These are phyloP conservation scores for Microcebus ravelobensis DNA, from an alignment of 2,113 vertebrate species.

Conservation along the genomic window DNA sequence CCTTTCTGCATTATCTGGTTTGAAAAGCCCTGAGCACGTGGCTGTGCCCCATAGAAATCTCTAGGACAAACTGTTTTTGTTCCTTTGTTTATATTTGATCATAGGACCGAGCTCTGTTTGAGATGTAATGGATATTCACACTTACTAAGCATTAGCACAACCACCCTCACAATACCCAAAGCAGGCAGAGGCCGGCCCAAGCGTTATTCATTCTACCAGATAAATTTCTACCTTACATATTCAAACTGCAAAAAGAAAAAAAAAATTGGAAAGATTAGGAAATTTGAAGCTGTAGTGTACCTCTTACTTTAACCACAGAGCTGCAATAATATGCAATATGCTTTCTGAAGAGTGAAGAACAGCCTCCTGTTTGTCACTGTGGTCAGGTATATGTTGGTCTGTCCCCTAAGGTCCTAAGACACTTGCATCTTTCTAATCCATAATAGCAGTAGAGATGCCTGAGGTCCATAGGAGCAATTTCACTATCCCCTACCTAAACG, in stretches of 20 bases:
- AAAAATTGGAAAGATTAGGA: conserved; percentile 27
- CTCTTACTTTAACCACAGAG: background rate
- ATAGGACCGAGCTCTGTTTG: background rate
- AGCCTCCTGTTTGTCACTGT: background rate
- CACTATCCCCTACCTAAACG: background rate
- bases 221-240: background rate
- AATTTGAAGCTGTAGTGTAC: background rate
- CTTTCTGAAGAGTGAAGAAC: background rate
- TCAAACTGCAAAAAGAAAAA: conserved; percentile 29
- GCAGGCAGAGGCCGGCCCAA: conserved; percentile 20
- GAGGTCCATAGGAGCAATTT: background rate
- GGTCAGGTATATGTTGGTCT: background rate
- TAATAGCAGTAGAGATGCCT: background rate
- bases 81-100: conserved; percentile 46
- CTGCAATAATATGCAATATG: background rate
- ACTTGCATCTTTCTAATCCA: background rate
- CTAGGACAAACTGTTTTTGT: background rate
- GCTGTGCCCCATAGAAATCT: background rate
- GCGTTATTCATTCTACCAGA: background rate
- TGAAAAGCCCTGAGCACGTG: background rate
- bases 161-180: background rate
- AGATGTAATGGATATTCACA: background rate
- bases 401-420: background rate
- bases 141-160: conserved; percentile 9
- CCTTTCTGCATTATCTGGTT: background rate